Evolutionary conservation across 1,140 invertebrate species (phyloP).

Genomic region (Calephelis virginiensis): DNA sequence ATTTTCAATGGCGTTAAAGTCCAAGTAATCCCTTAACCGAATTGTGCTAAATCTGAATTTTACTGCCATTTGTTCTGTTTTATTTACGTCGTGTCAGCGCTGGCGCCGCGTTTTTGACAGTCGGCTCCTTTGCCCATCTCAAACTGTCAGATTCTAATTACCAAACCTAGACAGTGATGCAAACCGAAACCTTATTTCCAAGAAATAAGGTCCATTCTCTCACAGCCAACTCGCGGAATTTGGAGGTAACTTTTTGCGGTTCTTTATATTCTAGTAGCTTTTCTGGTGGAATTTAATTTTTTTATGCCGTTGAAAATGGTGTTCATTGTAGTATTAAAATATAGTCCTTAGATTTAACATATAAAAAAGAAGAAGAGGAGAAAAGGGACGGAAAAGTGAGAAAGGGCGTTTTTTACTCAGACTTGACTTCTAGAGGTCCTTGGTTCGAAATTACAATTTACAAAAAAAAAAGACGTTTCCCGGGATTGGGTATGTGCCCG

Average conservation of each 20-base stretch:
- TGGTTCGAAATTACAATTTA: too few relatives aligned
- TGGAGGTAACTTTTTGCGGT: conserved; percentile 7
- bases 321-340: conserved; percentile 1
- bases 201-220: neutral
- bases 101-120: conserved; percentile 56
- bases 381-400: too few relatives aligned
- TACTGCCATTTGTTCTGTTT: conserved; percentile 39
- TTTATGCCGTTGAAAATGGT: neutral
- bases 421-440: too few relatives aligned
- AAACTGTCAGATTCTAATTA: conserved; percentile 64
- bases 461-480: too few relatives aligned
- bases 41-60: conserved; percentile 31
- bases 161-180: conserved; percentile 25
- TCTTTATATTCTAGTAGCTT: conserved; percentile 11
- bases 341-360: neutral
- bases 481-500: too few relatives aligned
- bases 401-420: too few relatives aligned
- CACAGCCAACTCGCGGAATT: neutral
- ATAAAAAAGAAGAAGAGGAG: too few relatives aligned
- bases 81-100: conserved; percentile 40
- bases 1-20: neutral
- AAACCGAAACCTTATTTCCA: neutral
- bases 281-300: conserved; percentile 6
- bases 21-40: neutral
- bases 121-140: conserved; percentile 55